Base-by-base conservation (phyloP, 2,113 vertebrate genomes). In the Pan troglodytes region DNA sequence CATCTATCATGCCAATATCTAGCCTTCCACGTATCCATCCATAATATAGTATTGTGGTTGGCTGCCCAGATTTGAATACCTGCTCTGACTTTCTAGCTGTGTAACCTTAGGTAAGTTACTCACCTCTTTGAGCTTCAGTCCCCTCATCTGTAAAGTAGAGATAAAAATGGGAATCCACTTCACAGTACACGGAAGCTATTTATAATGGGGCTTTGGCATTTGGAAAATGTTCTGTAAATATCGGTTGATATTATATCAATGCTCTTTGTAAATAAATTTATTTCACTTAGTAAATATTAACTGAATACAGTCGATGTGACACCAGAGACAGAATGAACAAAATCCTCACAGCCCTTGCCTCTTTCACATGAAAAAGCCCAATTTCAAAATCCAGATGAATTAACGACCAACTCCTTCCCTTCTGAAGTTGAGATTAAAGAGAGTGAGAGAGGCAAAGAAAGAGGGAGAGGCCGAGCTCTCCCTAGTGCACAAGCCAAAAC, bases 371-470 rank as follows among this genome's bases (percentile, higher is more conserved):
- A 88, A 79, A 86, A 88, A 75, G 50, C 64, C 72, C 82, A 64
- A 50, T 80, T 90, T 90, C 70, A 38, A 87, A 96, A 48, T 81
- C 70, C 57, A 45, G 82, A 40, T 6, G 76, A 93, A 82, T 93
- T 88, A 85, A 90, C 1, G 32, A 93, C 88, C 73, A 23, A 67
- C 72, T 86, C 59, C 85, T 83, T 90, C 45, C 55, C 84, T 86
- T 97, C 88, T 94, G 85, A 96, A 96, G 96, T 83, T 2, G 43
- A 94, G 94, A 96, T 96, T 83, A 94, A 87, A 96, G 92, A 73
- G 32, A 45, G 92, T 68, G 45, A 38, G 78, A n/a, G 25, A 43
- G 25, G 75, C 23, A n/a, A 30, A 75, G 64, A 27, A 52, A 13
- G 61, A 57, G 50, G 23, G 76, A 40, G 59, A 90, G 45, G 84